A percentile compares a stretch with the other conserved stretches of the same genome.
These are phyloP conservation scores for Acanthoscelides obtectus DNA, from an alignment of 2,888 invertebrate species.

Conservation along the genomic window DNA sequence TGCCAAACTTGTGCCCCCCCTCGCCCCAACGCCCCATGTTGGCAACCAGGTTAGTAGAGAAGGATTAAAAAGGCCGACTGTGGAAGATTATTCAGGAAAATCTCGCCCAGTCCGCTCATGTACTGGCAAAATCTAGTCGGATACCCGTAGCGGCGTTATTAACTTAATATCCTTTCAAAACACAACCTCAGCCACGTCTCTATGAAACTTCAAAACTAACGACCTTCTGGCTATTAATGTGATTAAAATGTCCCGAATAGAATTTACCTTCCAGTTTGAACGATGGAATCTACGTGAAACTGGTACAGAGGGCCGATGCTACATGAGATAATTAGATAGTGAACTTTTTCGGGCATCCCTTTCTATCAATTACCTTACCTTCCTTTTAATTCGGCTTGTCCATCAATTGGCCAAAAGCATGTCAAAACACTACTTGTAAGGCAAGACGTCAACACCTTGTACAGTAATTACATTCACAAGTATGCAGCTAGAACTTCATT, in stretches of 20 bases:
- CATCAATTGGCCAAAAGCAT: too few species aligned
- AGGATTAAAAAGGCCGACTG: too few species aligned
- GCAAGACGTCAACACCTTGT: too few species aligned
- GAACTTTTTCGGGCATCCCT: background rate
- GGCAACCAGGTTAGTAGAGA: too few species aligned
- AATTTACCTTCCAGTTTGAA: background rate
- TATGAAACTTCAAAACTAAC: background rate
- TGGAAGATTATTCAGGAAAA: background rate
- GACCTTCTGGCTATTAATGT: background rate
- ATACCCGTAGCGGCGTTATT: background rate
- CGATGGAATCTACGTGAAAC: background rate
- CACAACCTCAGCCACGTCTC: background rate
- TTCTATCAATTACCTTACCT: too few species aligned
- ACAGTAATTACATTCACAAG: too few species aligned
- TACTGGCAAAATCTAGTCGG: background rate
- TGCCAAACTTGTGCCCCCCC: too few species aligned
- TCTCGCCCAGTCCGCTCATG: background rate
- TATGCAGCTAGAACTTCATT: too few species aligned
- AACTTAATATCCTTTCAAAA: background rate
- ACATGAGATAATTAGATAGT: background rate
- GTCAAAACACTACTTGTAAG: too few species aligned
- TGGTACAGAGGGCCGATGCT: background rate
- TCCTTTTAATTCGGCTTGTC: too few species aligned
- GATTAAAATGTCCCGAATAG: background rate
- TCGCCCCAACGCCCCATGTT: too few species aligned